phyloP scores from a whole-genome alignment of 2,797 vertebrate genomes.

The Rousettus madagascariensis region DNA sequence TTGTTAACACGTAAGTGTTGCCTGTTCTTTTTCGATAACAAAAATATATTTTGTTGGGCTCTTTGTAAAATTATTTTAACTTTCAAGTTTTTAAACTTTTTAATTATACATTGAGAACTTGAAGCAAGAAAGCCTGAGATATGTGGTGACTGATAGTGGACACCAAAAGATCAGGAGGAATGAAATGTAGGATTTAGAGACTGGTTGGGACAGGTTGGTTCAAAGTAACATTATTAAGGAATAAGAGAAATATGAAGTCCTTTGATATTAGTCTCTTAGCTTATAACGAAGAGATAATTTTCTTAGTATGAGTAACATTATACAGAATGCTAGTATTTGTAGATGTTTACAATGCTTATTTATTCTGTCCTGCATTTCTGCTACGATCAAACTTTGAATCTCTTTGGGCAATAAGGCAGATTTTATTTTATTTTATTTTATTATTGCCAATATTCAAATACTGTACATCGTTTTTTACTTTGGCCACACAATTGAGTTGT shows the following conservation, averaged over 20 bases:
- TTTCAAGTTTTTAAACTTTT: neutral
- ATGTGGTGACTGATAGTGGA: too few relatives aligned
- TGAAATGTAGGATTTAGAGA: neutral
- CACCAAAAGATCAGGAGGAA: neutral
- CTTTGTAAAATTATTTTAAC: constrained; percentile 34
- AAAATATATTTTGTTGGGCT: neutral
- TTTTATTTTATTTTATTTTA: constrained; percentile 60
- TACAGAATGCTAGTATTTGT: neutral
- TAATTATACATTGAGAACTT: neutral
- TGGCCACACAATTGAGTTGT: neutral
- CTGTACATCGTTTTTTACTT: neutral
- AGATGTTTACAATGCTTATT: neutral
- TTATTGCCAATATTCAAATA: constrained; percentile 41
- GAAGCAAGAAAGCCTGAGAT: neutral
- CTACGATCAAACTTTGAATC: neutral
- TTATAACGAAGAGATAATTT: neutral
- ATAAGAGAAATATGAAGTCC: neutral
- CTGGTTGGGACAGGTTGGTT: neutral
- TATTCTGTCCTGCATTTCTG: neutral
- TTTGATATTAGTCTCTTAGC: neutral
- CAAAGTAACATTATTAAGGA: neutral
- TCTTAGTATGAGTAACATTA: neutral
- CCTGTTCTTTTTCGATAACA: neutral
- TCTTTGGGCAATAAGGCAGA: neutral
- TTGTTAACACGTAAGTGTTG: neutral